A percentile compares a stretch with the other conserved stretches of the same genome.
These are phyloP conservation scores for Pentamera pediparva DNA, from an alignment of 53 echinoderm and acorn worm species.

Conservation along the genomic window DNA sequence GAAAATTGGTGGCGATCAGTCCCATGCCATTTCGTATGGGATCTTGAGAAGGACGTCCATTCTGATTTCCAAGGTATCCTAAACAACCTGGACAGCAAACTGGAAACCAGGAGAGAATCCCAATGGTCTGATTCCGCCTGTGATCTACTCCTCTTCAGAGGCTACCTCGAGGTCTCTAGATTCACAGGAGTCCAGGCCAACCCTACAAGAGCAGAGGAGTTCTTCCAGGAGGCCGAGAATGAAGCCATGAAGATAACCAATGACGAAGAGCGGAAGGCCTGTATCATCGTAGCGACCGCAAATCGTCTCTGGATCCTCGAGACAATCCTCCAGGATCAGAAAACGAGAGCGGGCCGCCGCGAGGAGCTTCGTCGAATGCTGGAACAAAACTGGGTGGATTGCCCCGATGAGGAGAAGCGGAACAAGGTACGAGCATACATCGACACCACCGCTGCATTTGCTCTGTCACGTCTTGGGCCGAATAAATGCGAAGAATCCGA, in stretches of 20 bases:
- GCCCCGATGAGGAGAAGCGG: neutral
- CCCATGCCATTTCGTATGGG: constrained; percentile 14
- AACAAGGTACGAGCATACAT: neutral
- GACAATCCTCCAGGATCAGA: neutral
- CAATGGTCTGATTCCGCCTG: neutral
- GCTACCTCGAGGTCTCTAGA: constrained; percentile 14
- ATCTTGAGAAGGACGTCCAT: neutral
- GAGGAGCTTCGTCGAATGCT: neutral
- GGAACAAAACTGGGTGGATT: neutral
- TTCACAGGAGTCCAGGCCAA: neutral
- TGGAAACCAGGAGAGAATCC: constrained; percentile 1
- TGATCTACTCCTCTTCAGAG: neutral
- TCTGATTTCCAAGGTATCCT: neutral
- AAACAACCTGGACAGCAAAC: constrained; percentile 18
- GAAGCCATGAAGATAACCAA: neutral
- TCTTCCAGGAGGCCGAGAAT: neutral
- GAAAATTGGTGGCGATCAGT: constrained; percentile 12
- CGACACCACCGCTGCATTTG: neutral
- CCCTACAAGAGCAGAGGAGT: neutral
- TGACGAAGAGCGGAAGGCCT: constrained; percentile 4
- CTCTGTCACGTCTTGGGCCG: neutral
- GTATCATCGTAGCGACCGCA: neutral
- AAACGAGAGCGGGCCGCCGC: neutral
- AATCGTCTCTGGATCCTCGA: constrained; percentile 5
- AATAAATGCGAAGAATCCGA: constrained; percentile 1